phyloP scores from a whole-genome alignment of 2,113 vertebrate species.

The Dasypus novemcinctus region DNA sequence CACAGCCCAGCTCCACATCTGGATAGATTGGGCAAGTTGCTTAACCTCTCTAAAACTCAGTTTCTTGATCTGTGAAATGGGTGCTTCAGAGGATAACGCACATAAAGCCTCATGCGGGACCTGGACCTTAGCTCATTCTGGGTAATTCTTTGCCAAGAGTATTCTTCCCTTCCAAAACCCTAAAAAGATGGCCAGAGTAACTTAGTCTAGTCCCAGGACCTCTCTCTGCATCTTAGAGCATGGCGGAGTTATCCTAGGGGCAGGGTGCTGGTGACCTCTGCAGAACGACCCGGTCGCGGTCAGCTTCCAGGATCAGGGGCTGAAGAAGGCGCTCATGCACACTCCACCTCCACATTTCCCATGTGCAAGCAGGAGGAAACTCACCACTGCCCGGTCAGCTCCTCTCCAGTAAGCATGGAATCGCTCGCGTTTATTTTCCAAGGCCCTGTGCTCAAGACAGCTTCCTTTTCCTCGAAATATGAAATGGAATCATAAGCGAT shows the following conservation, averaged over 20 bases:
- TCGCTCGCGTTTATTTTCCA: not conserved
- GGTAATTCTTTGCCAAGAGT: not conserved
- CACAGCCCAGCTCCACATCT: not conserved
- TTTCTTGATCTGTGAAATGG: not conserved
- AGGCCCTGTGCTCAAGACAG: not conserved
- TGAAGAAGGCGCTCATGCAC: not conserved
- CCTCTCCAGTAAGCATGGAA: not conserved
- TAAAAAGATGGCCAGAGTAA: not conserved
- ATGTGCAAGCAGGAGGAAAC: not conserved
- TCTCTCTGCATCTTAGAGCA: not conserved
- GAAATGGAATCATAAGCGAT: not conserved
- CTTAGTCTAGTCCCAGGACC: not conserved
- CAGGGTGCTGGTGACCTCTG: not conserved
- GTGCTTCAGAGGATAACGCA: not conserved
- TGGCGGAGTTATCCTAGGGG: too few relatives aligned
- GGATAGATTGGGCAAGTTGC: not conserved
- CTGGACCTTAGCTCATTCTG: not conserved
- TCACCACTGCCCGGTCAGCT: not conserved
- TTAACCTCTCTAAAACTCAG: not conserved
- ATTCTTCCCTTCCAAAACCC: not conserved
- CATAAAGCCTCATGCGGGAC: not conserved
- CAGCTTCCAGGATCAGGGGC: not conserved
- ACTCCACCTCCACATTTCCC: accelerated
- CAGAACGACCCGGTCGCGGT: not conserved
- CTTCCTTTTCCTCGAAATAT: not conserved